Base-by-base conservation (phyloP, 2,113 vertebrate species). In the Brachyhypopomus gauderio region DNA sequence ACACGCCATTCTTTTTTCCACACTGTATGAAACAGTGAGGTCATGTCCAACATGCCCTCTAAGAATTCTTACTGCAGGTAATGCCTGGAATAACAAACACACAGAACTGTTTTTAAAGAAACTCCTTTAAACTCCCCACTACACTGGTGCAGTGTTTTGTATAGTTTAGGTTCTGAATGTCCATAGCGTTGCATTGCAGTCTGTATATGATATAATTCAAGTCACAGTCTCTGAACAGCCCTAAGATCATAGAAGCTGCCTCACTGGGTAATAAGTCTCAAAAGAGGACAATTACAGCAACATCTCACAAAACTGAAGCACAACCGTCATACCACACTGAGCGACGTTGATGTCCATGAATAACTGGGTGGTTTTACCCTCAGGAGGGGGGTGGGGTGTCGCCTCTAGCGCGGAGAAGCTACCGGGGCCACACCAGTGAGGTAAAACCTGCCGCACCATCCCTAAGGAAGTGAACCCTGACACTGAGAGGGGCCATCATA, bases 1-100 rank as follows among this genome's bases (percentile, higher is more conserved):
- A 95, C 89, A 90, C 90, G 91, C 85, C 89, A 91, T 88, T 64
- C 69, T 41, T 85, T 83, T 78, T 62, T 71, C 67, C 41, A 60
- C 14, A 23, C 41, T 25, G 27, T 64, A 48, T 58, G 78, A 85
- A 34, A 27, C 73, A 83, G 69, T 69, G 63, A 83, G 84, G 84
- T 85, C 81, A 70, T 67, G 76, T 72, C 58, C 62, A 66, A 56
- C 77, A 36, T 8, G 77, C 77, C 84, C 78, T 80, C 60, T 52
- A 72, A 30, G 25, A 83, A 73, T 25, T 70, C 72, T 63, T 38
- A 67, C 41, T 25, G 58, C 72, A 83, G 77, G 56, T 83, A 69
- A 72, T 80, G 81, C 52, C 81, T 59, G 73, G 64, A 80, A 80
- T 74, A 77, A 67, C 73, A 85, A 85, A 79, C 75, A 64, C 70